Evolutionary conservation across 2,888 invertebrate genomes (phyloP).

Genomic region (Pristionchus entomophagus): DNA sequence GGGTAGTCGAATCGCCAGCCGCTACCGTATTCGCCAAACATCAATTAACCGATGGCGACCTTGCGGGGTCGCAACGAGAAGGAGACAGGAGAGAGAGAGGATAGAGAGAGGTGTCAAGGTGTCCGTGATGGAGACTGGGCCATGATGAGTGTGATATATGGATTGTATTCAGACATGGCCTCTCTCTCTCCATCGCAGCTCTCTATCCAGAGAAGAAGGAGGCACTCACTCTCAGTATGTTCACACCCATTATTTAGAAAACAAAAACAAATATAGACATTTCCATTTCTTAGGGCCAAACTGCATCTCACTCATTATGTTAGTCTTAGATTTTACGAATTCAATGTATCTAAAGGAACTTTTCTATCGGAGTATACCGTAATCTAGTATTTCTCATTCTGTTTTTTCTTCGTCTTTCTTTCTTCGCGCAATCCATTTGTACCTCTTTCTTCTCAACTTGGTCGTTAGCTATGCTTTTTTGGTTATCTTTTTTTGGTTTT

Average conservation of each 20-base stretch:
- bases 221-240: slow-evolving; percentile 65
- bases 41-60: too few relatives aligned
- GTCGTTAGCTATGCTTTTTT: slow-evolving; percentile 1
- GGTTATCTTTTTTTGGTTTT: neutral
- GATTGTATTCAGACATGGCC: slow-evolving; percentile 65
- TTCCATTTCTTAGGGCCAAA: too few relatives aligned
- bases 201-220: slow-evolving; percentile 67
- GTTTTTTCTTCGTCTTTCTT: neutral
- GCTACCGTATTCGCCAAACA: too few relatives aligned
- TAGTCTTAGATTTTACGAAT: neutral
- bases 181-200: slow-evolving; percentile 69
- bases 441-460: slow-evolving; percentile 20
- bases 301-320: too few relatives aligned
- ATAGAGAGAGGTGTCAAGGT: too few relatives aligned
- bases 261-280: too few relatives aligned
- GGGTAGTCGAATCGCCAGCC: too few relatives aligned
- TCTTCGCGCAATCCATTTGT: neutral
- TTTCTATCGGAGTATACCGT: neutral
- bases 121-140: too few relatives aligned
- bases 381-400: neutral
- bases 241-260: neutral
- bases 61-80: too few relatives aligned
- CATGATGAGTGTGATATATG: too few relatives aligned
- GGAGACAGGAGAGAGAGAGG: too few relatives aligned
- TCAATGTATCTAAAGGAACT: neutral